Base-by-base conservation (phyloP, 92 coral and sea anemone species). In the Bergia puertoricense region DNA sequence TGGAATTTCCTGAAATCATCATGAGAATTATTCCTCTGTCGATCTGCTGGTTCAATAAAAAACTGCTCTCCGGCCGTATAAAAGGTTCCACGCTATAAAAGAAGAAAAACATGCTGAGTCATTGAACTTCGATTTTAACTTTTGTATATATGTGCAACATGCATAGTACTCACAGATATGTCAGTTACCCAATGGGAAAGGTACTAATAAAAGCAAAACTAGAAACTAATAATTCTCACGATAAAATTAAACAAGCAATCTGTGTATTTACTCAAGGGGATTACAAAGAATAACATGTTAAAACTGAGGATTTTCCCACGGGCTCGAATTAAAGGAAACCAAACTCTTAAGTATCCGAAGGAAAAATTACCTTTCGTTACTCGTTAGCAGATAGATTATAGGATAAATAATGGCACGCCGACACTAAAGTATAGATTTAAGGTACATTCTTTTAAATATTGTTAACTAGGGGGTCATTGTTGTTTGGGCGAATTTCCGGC, bases 71-170 rank as follows among this genome's bases (percentile, higher is more conserved):
- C 96, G 69, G 80, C 83, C 48, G 98, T 94, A 73, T 90, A 90
- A 46, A 97, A 97, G 23, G 94, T 91, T 13, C 99, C 99, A 75
- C 91, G 95, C 99, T 97, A 89, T 45, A 71, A 88, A 71, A 80
- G 69, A 82, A 74, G 20, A 62, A 89, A 46, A 38, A 56, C 42
- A 44, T 23, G 15, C 41, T 76, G 73, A 85, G 39, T 82, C 44
- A 50, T 46, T 38, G 62, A 56, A 75, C n/a, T 48, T 86, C 62
- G 30, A 8, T 74, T 80, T 56, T 46, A n/a, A 8, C 36, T 16
- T 10, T 13, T 66, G 73, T 73, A 15, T 80, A 7, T 11, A 37
- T 57, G 50, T n/a, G 16, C 59, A 38, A 36, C 20, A 3, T 39
- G 68, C 41, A 67, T 80, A 20, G 48, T 56, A 22, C 46, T 36